phyloP scores from a whole-genome alignment of 2,888 invertebrate species.

The Campoplex nolae region DNA sequence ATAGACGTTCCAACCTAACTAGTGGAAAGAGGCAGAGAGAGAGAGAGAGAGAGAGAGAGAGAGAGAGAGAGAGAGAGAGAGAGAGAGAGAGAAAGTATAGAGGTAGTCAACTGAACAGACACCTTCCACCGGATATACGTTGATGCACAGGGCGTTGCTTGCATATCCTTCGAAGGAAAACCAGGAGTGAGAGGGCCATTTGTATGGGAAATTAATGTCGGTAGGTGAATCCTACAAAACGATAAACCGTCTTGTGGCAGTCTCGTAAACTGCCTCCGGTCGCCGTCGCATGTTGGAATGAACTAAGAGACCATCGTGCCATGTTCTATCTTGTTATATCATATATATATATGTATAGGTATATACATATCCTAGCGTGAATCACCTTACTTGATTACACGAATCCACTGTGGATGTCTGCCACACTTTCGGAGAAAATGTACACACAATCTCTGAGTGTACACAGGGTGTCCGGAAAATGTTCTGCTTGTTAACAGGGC shows the following conservation, averaged over 20 bases:
- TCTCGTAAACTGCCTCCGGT: slow-evolving; percentile 67
- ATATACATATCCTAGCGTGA: slow-evolving; percentile 25
- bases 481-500: not conserved
- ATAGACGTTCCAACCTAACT: slow-evolving; percentile 40
- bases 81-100: not conserved
- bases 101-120: slow-evolving; percentile 69
- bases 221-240: slow-evolving; percentile 68
- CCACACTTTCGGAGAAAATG: slow-evolving; percentile 39
- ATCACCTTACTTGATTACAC: slow-evolving; percentile 71
- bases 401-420: slow-evolving; percentile 51
- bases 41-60: slow-evolving; percentile 47
- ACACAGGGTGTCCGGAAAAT: slow-evolving; percentile 48
- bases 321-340: slow-evolving; percentile 35
- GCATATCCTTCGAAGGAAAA: slow-evolving; percentile 26
- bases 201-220: slow-evolving; percentile 68
- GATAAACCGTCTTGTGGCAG: slow-evolving; percentile 69
- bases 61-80: slow-evolving; percentile 53
- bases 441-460: slow-evolving; percentile 20
- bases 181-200: slow-evolving; percentile 16
- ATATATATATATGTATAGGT: not conserved
- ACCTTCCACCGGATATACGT: slow-evolving; percentile 65
- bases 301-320: slow-evolving; percentile 57
- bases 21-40: slow-evolving; percentile 6
- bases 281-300: slow-evolving; percentile 48
- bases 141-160: slow-evolving; percentile 36